Percentiles rank a stretch among this genome's conserved stretches.
Conservation (phyloP, 53 echinoderm and acorn worm genomes). For the Crossaster papposus region DNA sequence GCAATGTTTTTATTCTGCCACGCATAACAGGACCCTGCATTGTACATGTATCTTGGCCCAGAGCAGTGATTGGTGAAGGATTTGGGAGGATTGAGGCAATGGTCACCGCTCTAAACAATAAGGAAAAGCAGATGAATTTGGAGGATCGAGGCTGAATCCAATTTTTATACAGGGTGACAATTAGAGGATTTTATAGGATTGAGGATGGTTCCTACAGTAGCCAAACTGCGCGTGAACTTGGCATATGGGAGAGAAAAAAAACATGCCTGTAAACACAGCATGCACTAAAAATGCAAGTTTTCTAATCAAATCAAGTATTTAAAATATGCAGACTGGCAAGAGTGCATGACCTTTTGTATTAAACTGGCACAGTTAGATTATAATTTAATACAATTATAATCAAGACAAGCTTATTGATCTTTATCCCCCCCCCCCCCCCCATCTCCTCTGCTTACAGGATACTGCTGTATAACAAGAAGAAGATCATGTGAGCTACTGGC, state of each 20-base stretch:
- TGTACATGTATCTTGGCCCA: too few relatives aligned
- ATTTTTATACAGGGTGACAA: too few relatives aligned
- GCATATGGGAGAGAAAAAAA: not conserved
- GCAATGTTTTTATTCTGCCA: too few relatives aligned
- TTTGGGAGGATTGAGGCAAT: too few relatives aligned
- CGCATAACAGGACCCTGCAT: too few relatives aligned
- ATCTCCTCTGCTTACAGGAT: not conserved
- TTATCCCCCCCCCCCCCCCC: not conserved
- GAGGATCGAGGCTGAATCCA: too few relatives aligned
- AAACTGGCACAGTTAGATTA: constrained; percentile 29
- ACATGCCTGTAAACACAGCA: not conserved
- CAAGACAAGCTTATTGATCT: not conserved
- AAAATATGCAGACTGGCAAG: constrained; percentile 1
- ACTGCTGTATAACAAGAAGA: not conserved
- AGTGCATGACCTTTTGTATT: constrained; percentile 43
- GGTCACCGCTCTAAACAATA: too few relatives aligned
- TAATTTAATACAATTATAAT: constrained; percentile 36
- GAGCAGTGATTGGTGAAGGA: too few relatives aligned
- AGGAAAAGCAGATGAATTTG: too few relatives aligned
- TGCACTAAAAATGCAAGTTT: not conserved
- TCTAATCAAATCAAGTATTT: constrained; percentile 14
- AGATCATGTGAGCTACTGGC: not conserved
- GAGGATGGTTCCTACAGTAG: too few relatives aligned
- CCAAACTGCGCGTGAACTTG: too few relatives aligned
- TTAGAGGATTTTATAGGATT: too few relatives aligned